Conservation (phyloP, 2,797 vertebrate species). For the Diceros bicornis region DNA sequence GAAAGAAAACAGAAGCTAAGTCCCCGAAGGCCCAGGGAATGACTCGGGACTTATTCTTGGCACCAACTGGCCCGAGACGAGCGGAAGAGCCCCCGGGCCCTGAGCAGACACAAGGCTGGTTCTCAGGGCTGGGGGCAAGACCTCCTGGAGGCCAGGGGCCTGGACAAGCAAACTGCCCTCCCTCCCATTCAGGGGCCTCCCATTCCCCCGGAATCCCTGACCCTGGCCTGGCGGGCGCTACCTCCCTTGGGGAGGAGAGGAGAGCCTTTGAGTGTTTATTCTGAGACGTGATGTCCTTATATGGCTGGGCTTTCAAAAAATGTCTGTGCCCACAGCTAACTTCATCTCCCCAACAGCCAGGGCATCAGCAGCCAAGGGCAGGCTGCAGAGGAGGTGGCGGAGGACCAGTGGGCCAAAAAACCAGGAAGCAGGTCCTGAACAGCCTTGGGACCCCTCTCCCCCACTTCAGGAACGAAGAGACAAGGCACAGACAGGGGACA, state of each 20-base stretch:
- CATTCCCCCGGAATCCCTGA: not conserved
- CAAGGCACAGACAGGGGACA: not conserved
- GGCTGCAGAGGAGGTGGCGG: not conserved
- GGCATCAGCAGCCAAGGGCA: not conserved
- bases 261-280: not conserved
- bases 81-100: not conserved
- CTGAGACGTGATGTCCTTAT: slow-evolving; percentile 52
- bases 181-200: not conserved
- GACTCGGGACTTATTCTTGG: not conserved
- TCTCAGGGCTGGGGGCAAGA: not conserved
- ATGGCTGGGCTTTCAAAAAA: slow-evolving; percentile 4
- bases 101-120: not conserved
- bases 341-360: not conserved
- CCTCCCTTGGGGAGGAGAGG: not conserved
- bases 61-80: not conserved
- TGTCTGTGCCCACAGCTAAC: not conserved
- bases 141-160: not conserved
- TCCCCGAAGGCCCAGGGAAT: not conserved
- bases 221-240: no score
- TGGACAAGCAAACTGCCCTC: not conserved
- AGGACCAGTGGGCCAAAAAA: not conserved
- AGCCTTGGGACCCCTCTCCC: not conserved
- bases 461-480: not conserved
- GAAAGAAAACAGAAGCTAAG: not conserved
- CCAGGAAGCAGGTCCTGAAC: not conserved